A percentile compares a stretch with the other conserved stretches of the same genome.
phyloP scores from a whole-genome alignment of 2,113 vertebrate genomes.

The Cercopithecus mona region DNA sequence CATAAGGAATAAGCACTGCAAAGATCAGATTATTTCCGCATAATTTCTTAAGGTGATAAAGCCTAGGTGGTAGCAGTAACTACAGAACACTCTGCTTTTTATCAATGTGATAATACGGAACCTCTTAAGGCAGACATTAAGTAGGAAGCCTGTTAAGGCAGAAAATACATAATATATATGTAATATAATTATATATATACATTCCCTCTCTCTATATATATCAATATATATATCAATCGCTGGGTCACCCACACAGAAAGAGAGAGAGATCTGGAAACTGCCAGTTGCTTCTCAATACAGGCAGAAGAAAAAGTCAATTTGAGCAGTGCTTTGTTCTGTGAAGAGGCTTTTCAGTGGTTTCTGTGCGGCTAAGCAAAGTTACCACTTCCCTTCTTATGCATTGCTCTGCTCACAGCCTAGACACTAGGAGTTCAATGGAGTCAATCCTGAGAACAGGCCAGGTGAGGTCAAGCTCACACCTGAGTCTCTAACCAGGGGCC shows the following conservation, averaged over 20 bases:
- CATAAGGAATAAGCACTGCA: neutral
- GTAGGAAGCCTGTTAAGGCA: neutral
- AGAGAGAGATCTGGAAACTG: neutral
- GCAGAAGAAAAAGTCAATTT: neutral
- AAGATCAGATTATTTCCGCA: neutral
- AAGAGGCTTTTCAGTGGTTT: slow-evolving; percentile 47
- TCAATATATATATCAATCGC: neutral
- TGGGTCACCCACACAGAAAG: neutral
- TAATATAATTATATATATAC: too few species aligned
- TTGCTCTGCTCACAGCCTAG: neutral
- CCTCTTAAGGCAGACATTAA: slow-evolving; percentile 8
- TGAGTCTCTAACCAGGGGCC: neutral
- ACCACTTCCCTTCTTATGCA: neutral
- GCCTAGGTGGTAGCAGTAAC: neutral
- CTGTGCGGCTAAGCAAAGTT: neutral
- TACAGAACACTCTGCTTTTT: neutral
- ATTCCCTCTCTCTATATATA: neutral
- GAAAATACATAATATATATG: neutral
- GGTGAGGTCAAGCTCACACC: neutral
- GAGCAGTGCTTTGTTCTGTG: neutral
- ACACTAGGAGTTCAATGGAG: neutral
- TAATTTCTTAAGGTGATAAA: slow-evolving; percentile 35
- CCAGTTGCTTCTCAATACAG: neutral
- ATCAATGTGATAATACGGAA: neutral
- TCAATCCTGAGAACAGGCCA: neutral